phyloP scores from a whole-genome alignment of 35 echinoderm and acorn worm species.

The Amphiura filiformis region DNA sequence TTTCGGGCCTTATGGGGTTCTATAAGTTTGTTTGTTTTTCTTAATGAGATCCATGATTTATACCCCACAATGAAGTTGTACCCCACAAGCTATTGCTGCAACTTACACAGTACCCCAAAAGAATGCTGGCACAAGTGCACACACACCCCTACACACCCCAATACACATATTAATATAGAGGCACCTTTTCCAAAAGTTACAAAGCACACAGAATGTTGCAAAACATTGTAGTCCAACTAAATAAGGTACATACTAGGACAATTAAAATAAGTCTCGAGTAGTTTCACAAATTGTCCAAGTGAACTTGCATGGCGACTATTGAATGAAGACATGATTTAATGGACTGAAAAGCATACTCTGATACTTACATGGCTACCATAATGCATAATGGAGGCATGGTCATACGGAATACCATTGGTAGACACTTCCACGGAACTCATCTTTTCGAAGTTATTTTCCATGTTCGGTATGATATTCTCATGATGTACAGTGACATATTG shows the following conservation, averaged over 20 bases:
- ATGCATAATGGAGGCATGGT: conserved; percentile 68
- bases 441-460: conserved; percentile 40
- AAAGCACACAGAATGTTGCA: no score
- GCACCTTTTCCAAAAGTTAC: not conserved
- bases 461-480: conserved; percentile 38
- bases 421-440: conserved; percentile 13
- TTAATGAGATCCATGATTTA: no score
- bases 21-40: no score
- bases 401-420: conserved; percentile 49
- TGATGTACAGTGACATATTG: conserved; percentile 58
- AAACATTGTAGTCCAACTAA: not conserved
- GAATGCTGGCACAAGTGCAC: no score
- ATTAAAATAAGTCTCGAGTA: not conserved
- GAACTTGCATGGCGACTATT: not conserved
- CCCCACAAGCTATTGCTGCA: no score
- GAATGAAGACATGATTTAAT: not conserved
- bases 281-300: not conserved
- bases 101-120: no score
- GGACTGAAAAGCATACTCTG: not conserved
- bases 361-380: conserved; percentile 52
- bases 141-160: no score
- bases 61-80: no score
- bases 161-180: not conserved
- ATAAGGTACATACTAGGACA: not conserved
- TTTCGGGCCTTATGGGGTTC: no score